A percentile compares a stretch with the other conserved stretches of the same genome.
Conservation (phyloP, 2,888 invertebrate species). For the Sceliomorpha sp. region DNA sequence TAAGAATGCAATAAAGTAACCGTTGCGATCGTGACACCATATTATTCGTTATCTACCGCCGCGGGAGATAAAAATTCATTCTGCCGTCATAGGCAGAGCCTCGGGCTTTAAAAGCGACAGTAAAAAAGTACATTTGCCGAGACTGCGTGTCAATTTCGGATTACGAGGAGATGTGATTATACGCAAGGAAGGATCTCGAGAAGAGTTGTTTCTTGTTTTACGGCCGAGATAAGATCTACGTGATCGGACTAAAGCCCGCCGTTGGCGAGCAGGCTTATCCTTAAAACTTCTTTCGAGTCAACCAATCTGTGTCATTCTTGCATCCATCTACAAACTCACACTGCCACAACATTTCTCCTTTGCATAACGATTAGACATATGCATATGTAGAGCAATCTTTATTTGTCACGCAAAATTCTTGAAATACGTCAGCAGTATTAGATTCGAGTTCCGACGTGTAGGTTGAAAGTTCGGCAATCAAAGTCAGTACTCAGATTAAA, state of each 20-base stretch:
- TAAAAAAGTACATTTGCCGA: conserved; percentile 50
- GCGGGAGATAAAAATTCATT: conserved; percentile 45
- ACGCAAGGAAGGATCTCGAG: conserved; percentile 52
- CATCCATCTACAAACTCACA: conserved; percentile 28
- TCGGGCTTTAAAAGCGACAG: conserved; percentile 43
- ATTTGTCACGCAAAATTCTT: no score
- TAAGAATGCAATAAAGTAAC: conserved; percentile 24
- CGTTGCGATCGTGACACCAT: conserved; percentile 30
- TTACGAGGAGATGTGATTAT: conserved; percentile 53
- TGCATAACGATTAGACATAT: conserved; percentile 12
- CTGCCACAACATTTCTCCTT: conserved; percentile 20
- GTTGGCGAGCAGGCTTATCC: conserved; percentile 48
- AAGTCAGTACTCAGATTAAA: no score
- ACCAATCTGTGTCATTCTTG: conserved; percentile 52
- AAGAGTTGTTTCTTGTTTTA: conserved; percentile 64
- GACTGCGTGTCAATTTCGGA: conserved; percentile 48
- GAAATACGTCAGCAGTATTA: no score
- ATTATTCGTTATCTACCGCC: conserved; percentile 38
- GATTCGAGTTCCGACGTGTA: no score
- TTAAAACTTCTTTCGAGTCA: conserved; percentile 66
- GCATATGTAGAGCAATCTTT: conserved; percentile 21
- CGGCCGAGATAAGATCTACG: conserved; percentile 74
- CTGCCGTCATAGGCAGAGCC: conserved; percentile 39
- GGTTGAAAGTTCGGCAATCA: no score
- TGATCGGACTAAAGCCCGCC: conserved; percentile 69